Evolutionary conservation across 1,140 invertebrate genomes (phyloP).

Genomic region (Rhagoletis zephyria): DNA sequence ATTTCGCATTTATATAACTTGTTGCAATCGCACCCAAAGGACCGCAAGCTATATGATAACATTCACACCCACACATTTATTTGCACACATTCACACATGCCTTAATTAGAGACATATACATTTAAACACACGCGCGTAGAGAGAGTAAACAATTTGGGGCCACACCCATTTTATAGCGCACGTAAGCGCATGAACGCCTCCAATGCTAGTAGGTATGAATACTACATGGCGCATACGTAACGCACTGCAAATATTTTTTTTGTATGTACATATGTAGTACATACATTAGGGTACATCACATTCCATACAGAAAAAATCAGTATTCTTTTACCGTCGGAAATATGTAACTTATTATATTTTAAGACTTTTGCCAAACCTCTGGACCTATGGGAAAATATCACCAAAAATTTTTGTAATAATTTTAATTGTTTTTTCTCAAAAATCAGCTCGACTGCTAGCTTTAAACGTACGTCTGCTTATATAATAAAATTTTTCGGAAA

Average conservation of each 20-base stretch:
- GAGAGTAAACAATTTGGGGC: neutral
- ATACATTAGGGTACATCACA: too few relatives aligned
- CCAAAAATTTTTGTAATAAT: too few relatives aligned
- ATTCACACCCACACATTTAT: neutral
- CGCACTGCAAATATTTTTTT: neutral
- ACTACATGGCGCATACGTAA: neutral
- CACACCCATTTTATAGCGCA: neutral
- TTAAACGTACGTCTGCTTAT: too few relatives aligned
- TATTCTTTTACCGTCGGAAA: too few relatives aligned
- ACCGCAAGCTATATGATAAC: neutral
- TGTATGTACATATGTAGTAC: too few relatives aligned
- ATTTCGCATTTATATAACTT: neutral
- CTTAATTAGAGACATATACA: neutral
- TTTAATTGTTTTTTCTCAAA: too few relatives aligned
- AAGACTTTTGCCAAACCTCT: too few relatives aligned
- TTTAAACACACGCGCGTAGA: neutral
- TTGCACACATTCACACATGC: neutral
- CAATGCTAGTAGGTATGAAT: neutral
- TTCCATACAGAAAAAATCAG: too few relatives aligned
- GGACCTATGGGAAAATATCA: too few relatives aligned
- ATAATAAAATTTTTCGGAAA: too few relatives aligned
- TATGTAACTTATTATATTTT: too few relatives aligned
- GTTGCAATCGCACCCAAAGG: neutral
- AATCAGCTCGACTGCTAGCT: too few relatives aligned
- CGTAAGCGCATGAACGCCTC: neutral